Evolutionary conservation across 2,113 vertebrate species (phyloP).

Genomic region (Leiothrix lutea): DNA sequence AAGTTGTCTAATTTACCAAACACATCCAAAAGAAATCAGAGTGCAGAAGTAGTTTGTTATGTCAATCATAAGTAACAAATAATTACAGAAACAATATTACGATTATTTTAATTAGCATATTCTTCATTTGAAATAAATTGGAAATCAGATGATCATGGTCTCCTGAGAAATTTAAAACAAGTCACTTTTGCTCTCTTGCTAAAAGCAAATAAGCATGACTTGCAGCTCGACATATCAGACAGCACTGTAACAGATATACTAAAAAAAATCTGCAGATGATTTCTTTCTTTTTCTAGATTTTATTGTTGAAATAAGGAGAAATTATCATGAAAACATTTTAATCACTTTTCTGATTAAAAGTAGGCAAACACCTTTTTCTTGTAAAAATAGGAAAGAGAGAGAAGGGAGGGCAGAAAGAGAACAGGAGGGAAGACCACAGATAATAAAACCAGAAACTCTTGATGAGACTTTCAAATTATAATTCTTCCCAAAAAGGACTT

Average conservation of each 20-base stretch:
- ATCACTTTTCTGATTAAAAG: background rate
- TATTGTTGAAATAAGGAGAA: background rate
- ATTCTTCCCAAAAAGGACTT: background rate
- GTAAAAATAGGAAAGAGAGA: background rate
- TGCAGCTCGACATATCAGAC: background rate
- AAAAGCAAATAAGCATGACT: background rate
- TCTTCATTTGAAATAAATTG: background rate
- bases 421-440: background rate
- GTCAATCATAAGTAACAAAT: conserved; percentile 25
- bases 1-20: background rate
- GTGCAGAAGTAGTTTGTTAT: background rate
- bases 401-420: background rate
- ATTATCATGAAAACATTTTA: background rate
- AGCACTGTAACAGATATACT: background rate
- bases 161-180: background rate
- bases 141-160: background rate
- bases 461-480: background rate
- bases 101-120: conserved; percentile 29
- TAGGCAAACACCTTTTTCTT: background rate
- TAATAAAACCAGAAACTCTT: background rate
- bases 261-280: background rate
- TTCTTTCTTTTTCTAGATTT: background rate
- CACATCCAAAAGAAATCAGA: background rate
- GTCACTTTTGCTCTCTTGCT: background rate
- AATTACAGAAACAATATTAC: conserved; percentile 11